Percentiles rank a stretch among this genome's conserved stretches.
Conservation (phyloP, 2,888 invertebrate genomes). For the Anarsia innoxiella region DNA sequence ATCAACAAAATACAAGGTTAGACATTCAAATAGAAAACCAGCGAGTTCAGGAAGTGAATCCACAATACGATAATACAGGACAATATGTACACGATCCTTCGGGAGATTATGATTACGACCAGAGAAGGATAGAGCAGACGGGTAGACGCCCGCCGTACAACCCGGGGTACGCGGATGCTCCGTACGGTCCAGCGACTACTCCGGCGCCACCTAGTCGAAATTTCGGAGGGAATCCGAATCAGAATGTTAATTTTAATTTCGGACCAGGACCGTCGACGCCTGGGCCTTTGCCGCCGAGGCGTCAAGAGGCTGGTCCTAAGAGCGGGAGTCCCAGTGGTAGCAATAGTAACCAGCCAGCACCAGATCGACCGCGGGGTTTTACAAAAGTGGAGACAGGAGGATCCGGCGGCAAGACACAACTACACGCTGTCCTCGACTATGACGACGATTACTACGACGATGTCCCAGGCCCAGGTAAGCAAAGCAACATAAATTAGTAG, state of each 20-base stretch:
- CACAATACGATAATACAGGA: constrained; percentile 56
- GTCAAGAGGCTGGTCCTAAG: constrained; percentile 58
- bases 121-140: constrained; percentile 45
- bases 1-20: constrained; percentile 54
- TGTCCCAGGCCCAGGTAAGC: constrained; percentile 67
- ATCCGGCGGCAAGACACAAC: constrained; percentile 76
- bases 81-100: constrained; percentile 64
- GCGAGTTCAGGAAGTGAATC: constrained; percentile 51
- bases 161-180: constrained; percentile 53
- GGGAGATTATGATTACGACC: constrained; percentile 67
- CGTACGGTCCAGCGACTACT: constrained; percentile 48
- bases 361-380: constrained; percentile 77
- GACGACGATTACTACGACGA: constrained; percentile 80
- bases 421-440: constrained; percentile 84
- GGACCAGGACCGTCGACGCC: constrained; percentile 38
- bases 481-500: constrained; percentile 5
- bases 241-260: constrained; percentile 55
- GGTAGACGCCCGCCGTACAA: constrained; percentile 39
- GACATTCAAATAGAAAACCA: constrained; percentile 57
- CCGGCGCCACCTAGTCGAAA: constrained; percentile 61
- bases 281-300: constrained; percentile 30
- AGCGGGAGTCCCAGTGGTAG: constrained; percentile 63
- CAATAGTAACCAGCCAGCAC: constrained; percentile 51
- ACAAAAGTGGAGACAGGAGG: constrained; percentile 77
- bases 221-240: constrained; percentile 49